Evolutionary conservation across 2,797 vertebrate species (phyloP), one percentile per base, ranked within the genome.

Genomic region (Huso huso): DNA sequence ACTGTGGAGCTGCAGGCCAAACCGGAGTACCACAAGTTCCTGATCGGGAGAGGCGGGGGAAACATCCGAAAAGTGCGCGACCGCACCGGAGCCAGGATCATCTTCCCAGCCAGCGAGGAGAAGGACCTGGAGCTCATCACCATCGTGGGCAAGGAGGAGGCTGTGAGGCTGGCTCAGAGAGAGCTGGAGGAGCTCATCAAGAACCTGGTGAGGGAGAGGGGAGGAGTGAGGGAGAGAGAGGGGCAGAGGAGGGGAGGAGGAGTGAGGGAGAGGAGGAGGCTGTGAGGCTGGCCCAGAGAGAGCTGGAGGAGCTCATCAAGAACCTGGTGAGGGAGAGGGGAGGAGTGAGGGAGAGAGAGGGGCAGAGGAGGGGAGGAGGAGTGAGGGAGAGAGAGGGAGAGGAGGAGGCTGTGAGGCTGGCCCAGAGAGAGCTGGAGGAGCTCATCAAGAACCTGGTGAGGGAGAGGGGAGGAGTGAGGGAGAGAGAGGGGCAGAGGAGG

Each of bases 371-470:
- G 49, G 2, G 23, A 6, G 8, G 67, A 52, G 61, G 61, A 77
- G 9, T 18, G 15, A 15, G 9, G 12, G 18, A 52, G 23, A n/a
- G n/a, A n/a, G n/a, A n/a, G n/a, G n/a, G 0, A 8, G 67, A 52
- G 61, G 61, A 77, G 9, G 66, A 91, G 11, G 84, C 89, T 0
- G 88, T 93, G 0, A 83, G 76, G 62, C 81, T 81, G 15, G 87
- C 89, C 1, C 87, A 90, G 81, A 89, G 81, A 89, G 87, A 90
- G 70, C 76, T 93, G 77, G 89, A 90, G 64, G 76, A 48, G 55
- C 86, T 93, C 61, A 84, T 93, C 53, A 88, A 90, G 75, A 91
- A 90, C 76, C 81, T 93, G 88, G 90, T 92, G 78, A 70, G 13
- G 60, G 51, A 61, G 15, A 6, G 15, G 15, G 23, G 23, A 23